Percentiles rank a stretch among this genome's conserved stretches.
Evolutionary conservation across 2,797 vertebrate species (phyloP).

Genomic region (Gymnodraco acuticeps): DNA sequence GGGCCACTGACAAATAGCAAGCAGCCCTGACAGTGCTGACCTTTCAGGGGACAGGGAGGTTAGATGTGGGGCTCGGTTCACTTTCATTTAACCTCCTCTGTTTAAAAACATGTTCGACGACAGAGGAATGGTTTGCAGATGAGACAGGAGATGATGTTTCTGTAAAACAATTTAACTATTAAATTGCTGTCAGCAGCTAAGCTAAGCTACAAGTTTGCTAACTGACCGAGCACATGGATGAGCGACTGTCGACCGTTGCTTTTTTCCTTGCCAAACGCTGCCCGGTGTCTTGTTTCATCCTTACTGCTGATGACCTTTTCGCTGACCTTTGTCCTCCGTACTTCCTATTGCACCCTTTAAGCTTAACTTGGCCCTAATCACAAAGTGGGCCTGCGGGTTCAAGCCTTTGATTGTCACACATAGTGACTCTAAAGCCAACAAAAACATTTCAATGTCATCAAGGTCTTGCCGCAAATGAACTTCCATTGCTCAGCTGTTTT

Average conservation of each 20-base stretch:
- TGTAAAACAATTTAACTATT: not conserved
- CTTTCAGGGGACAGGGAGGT: not conserved
- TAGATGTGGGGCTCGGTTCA: too few species aligned
- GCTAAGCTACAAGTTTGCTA: not conserved
- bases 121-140: not conserved
- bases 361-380: not conserved
- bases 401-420: constrained; percentile 1
- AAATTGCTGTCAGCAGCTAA: not conserved
- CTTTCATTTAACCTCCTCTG: too few species aligned
- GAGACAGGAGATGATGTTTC: not conserved
- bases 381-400: too few species aligned
- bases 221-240: not conserved
- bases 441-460: constrained; percentile 2
- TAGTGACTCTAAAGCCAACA: not conserved
- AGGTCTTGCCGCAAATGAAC: constrained; percentile 19
- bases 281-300: not conserved
- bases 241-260: not conserved
- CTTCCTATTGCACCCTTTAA: not conserved
- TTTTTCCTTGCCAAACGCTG: not conserved
- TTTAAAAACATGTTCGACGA: not conserved
- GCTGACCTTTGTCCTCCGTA: not conserved
- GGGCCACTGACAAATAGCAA: not conserved
- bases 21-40: not conserved
- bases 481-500: constrained; percentile 29
- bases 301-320: not conserved